Base-by-base conservation (phyloP, 2,888 invertebrate species). In the Panopea generosa region DNA sequence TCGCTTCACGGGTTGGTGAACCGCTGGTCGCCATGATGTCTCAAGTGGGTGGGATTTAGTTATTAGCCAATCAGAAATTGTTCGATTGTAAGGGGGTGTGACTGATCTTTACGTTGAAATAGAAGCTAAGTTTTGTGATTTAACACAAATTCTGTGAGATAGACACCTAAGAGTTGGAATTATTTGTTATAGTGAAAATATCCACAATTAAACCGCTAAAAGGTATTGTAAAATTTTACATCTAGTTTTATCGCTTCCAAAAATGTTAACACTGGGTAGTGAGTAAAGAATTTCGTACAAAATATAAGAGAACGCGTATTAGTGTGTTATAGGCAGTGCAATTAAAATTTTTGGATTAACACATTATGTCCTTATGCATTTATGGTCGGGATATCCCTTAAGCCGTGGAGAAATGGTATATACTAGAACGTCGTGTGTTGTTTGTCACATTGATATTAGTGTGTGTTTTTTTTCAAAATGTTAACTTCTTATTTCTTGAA, bases 161-260 rank as follows among this genome's bases (percentile, higher is more conserved):
- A 71, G 55, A 73, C 79, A 79, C 79, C 79, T 75, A 45, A 63
- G 71, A 67, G 71, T 72, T 75, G 81, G 81, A 75, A 77, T 77
- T 69, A 77, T 73, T 77, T 63, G 60, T 59, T 29, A 77, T 72
- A 69, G 72, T 72, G 69, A 68, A 77, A 72, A 81, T 69, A 70
- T 75, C 77, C 59, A 70, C 77, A 68, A 77, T 66, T 62, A 57
- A 77, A 52, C 70, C 69, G 77, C 68, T 72, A 81, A 74, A 63
- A 77, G 81, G 81, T 81, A 81, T 75, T 81, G 77, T 77, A 75
- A 81, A 81, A 71, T 74, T 71, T 72, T 74, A 62, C 81, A 75
- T 77, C 73, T 77, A 60, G 43, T 77, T 77, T 71, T 68, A 45
- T 50, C 56, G 56, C 68, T 29, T 61, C 49, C 47, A 50, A 60